Base-by-base conservation (phyloP, 2,888 invertebrate genomes). In the Choreutis nemorana region DNA sequence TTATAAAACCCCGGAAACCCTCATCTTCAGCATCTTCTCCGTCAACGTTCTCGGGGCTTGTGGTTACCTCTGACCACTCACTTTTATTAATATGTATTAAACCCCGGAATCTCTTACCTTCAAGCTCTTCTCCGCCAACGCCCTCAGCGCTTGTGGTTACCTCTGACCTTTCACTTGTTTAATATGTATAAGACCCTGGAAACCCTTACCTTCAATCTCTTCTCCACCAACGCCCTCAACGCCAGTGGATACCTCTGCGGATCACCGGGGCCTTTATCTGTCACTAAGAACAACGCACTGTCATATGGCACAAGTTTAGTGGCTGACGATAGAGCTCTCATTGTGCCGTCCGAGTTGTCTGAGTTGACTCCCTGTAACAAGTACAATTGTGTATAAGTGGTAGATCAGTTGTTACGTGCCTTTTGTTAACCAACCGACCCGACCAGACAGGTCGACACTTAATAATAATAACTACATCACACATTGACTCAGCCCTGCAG, bases 261-360 rank as follows among this genome's bases (percentile, higher is more conserved):
- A 13, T 86, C 86, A 2, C 71, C 78, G 16, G 82, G 72, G 11
- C 75, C 77, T 18, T 70, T 62, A 32, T 83, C 83, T 0, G 84
- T 83, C 33, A 86, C 75, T 23, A 87, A 56, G 44, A 87, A 81
- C 6, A 87, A 66, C 0, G 83, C 86, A 36, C 84, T 83, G 48
- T 85, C 83, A 38, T 82, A 82, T 0, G 86, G 85, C 29, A 87
- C 79, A 35, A 83, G 44, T 35, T 83, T 81, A 0, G 82, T 81
- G 1, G 86, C 85, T 14, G 82, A 79, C 0, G 83, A 59, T 15
- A 86, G 56, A 0, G 84, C 84, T 28, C 78, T 63, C 73, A 86
- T 84, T 0, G 82, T 81, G 4, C 81, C 81, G 8, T 83, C 83
- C 23, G 66, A 72, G 2, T 58, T 50, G 10, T 70, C 67, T 0